Evolutionary conservation across 2,888 invertebrate genomes (phyloP).

Genomic region (Ctenicera cuprea): DNA sequence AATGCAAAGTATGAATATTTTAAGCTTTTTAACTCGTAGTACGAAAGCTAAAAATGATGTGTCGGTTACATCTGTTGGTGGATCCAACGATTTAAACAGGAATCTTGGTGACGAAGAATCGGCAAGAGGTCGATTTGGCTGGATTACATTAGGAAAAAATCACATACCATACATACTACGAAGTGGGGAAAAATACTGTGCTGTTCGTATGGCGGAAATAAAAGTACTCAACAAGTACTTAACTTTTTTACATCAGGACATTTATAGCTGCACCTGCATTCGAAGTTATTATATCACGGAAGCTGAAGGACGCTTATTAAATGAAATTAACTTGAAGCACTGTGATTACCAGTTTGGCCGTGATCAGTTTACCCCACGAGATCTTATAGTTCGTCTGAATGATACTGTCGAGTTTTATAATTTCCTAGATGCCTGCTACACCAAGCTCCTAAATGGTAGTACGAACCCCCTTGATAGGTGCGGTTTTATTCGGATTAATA

Average conservation of each 20-base stretch:
- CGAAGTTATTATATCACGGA: conserved; percentile 95
- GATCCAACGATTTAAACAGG: conserved; percentile 57
- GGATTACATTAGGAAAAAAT: conserved; percentile 90
- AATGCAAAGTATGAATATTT: conserved; percentile 53
- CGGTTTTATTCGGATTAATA: conserved; percentile 93
- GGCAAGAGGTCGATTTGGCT: conserved; percentile 90
- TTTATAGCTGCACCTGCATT: conserved; percentile 93
- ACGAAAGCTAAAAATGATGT: conserved; percentile 59
- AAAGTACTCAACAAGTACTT: conserved; percentile 93
- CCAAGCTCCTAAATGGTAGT: conserved; percentile 84
- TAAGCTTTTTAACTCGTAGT: conserved; percentile 56
- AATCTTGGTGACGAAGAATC: conserved; percentile 81
- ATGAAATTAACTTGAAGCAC: conserved; percentile 94
- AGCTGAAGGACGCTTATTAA: conserved; percentile 90
- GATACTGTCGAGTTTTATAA: conserved; percentile 94
- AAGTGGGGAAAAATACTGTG: conserved; percentile 89
- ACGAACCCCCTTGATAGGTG: conserved; percentile 86
- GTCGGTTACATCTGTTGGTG: conserved; percentile 60
- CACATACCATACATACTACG: conserved; percentile 93
- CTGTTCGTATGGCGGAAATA: conserved; percentile 95
- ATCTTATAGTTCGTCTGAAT: conserved; percentile 90
- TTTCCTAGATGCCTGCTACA: conserved; percentile 92
- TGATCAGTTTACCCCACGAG: conserved; percentile 90
- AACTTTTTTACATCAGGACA: conserved; percentile 90
- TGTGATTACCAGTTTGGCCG: conserved; percentile 94